Evolutionary conservation across 1,140 invertebrate species (phyloP).

Genomic region (Melipona quadrifasciata): DNA sequence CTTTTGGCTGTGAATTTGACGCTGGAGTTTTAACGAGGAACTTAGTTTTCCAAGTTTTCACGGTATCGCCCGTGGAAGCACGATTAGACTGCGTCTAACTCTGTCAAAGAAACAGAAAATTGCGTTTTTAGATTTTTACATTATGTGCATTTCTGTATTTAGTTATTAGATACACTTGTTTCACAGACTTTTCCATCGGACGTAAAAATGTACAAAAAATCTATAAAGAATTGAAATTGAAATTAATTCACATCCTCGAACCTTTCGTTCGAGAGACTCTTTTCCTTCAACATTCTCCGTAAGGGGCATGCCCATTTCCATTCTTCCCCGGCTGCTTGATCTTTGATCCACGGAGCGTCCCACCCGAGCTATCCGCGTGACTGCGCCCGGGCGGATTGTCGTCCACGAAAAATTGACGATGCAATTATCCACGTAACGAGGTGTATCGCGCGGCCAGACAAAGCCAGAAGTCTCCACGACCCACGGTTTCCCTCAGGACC

Average conservation of each 20-base stretch:
- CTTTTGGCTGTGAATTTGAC: not conserved
- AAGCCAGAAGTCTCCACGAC: slow-evolving; percentile 6
- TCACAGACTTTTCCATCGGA: no score
- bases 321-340: slow-evolving; percentile 43
- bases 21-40: no score
- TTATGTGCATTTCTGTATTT: no score
- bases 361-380: slow-evolving; percentile 47
- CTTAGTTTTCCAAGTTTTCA: no score
- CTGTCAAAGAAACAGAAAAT: no score
- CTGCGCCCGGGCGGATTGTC: slow-evolving; percentile 45
- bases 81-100: no score
- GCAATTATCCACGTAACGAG: slow-evolving; percentile 64
- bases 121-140: no score
- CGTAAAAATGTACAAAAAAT: no score
- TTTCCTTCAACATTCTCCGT: not conserved
- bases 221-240: not conserved
- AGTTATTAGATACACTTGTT: no score
- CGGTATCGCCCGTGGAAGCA: no score
- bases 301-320: not conserved
- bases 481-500: not conserved
- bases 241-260: not conserved
- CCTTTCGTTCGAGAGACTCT: not conserved
- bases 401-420: slow-evolving; percentile 56
- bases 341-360: slow-evolving; percentile 65
- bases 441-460: slow-evolving; percentile 50